Evolutionary conservation across 1,140 invertebrate genomes (phyloP).

Genomic region (Diachasmimorpha longicaudata): DNA sequence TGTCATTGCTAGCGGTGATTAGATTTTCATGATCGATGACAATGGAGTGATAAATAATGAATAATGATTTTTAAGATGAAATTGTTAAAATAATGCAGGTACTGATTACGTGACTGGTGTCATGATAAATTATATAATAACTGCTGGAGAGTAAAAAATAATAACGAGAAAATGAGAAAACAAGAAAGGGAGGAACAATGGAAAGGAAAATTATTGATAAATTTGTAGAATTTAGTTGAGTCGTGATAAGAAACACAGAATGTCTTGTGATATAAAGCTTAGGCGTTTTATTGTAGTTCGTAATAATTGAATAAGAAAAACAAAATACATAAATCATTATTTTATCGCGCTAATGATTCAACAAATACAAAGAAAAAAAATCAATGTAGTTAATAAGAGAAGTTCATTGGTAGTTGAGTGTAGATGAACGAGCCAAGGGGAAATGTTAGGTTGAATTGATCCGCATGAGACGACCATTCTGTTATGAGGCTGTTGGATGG

Average conservation of each 20-base stretch:
- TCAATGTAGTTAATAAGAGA: neutral
- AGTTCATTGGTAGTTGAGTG: neutral
- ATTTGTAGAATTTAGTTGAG: conserved; percentile 19
- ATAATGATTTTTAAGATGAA: neutral
- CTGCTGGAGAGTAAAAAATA: neutral
- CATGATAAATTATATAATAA: conserved; percentile 11
- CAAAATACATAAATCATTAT: conserved; percentile 33
- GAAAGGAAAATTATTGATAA: neutral
- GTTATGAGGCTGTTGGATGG: neutral
- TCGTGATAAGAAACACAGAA: conserved; percentile 47
- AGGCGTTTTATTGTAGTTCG: conserved; percentile 41
- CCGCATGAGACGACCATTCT: neutral
- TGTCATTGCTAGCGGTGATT: neutral
- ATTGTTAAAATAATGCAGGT: conserved; percentile 2
- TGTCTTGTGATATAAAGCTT: conserved; percentile 55
- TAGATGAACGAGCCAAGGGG: neutral
- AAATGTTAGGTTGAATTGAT: neutral
- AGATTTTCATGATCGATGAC: neutral
- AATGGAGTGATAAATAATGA: neutral
- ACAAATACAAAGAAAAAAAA: conserved; percentile 20
- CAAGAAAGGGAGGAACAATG: neutral
- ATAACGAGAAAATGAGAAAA: neutral
- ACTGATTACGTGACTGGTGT: conserved; percentile 1
- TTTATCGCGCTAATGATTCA: conserved; percentile 35
- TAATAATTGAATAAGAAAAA: conserved; percentile 22